A percentile compares a stretch with the other conserved stretches of the same genome.
Conservation (phyloP, 2,113 vertebrate genomes). For the Hyla sarda region DNA sequence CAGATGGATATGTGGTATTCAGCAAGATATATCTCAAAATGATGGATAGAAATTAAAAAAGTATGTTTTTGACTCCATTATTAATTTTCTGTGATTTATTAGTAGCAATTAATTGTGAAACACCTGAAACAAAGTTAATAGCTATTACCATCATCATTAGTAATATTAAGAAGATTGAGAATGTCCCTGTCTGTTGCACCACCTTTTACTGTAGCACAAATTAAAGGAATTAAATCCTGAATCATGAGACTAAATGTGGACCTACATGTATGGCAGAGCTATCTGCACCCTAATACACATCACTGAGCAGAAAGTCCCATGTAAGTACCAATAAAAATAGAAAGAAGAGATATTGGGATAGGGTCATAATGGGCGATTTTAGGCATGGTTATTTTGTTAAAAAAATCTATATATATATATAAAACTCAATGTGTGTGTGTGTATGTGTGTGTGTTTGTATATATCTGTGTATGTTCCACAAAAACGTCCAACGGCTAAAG, state of each 20-base stretch:
- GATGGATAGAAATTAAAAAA: not conserved
- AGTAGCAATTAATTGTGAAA: not conserved
- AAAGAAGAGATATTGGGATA: too few relatives aligned
- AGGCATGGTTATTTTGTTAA: too few relatives aligned
- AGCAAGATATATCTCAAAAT: not conserved
- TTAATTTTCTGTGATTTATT: not conserved
- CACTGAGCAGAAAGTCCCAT: too few relatives aligned
- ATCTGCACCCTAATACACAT: too few relatives aligned
- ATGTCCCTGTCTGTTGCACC: not conserved
- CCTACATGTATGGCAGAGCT: too few relatives aligned
- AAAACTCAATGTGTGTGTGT: too few relatives aligned
- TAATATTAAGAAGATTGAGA: not conserved
- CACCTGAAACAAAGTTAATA: slow-evolving; percentile 1
- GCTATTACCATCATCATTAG: not conserved
- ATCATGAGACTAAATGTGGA: not conserved
- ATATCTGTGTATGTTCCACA: too few relatives aligned
- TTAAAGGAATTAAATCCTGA: not conserved
- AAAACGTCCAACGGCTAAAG: too few relatives aligned
- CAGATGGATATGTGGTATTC: not conserved
- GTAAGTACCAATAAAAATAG: too few relatives aligned
- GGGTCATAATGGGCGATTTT: too few relatives aligned
- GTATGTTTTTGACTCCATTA: not conserved
- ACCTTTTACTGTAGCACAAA: not conserved
- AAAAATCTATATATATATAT: too few relatives aligned
- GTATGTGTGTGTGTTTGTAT: too few relatives aligned